Evolutionary conservation across 2,113 vertebrate species (phyloP), one percentile per base, ranked within the genome.

Genomic region (Chionodraco myersi): DNA sequence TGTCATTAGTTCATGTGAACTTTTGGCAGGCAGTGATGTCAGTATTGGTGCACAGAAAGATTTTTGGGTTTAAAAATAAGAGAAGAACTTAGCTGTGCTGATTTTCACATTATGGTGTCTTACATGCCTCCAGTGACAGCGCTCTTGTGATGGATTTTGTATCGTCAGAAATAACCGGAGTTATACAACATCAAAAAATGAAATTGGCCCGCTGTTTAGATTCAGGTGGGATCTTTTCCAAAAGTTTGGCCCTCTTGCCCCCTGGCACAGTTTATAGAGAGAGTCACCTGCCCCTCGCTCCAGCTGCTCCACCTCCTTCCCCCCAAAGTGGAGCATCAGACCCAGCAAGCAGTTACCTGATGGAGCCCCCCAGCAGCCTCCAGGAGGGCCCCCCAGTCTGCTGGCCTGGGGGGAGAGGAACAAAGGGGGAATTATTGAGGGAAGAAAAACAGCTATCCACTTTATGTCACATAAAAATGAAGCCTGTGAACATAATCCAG

Each of bases 321-420:
- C 77, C 59, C 68, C 1, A 0, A 26, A 14, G n/a, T 61, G 12
- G 7, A 72, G 66, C 60, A 77, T 58, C 49, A 66, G 86, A 72
- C 75, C 71, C 84, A 80, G 84, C 71, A 82, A 80, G 84, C 79
- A 63, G 73, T 48, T 67, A 47, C 75, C 73, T 54, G 60, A 79
- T 66, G 62, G 84, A 48, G 67, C 80, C 86, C 83, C 77, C 23
- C 63, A 75, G 86, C 80, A 65, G 76, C 75, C 56, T 84, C 21
- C 1, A 41, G 51, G 75, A 75, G 53, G 26, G 69, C 73, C 57
- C 57, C 65, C 5, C 21, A 13, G 56, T 45, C 45, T 62, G 48
- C 16, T 58, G 73, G 80, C 64, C 68, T 57, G 18, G 75, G 63
- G 67, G 63, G 36, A 49, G 30, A 53, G 26, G 76, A 75, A 73